Base-by-base conservation (phyloP, 2,888 invertebrate genomes). In the Phengaris alcon region DNA sequence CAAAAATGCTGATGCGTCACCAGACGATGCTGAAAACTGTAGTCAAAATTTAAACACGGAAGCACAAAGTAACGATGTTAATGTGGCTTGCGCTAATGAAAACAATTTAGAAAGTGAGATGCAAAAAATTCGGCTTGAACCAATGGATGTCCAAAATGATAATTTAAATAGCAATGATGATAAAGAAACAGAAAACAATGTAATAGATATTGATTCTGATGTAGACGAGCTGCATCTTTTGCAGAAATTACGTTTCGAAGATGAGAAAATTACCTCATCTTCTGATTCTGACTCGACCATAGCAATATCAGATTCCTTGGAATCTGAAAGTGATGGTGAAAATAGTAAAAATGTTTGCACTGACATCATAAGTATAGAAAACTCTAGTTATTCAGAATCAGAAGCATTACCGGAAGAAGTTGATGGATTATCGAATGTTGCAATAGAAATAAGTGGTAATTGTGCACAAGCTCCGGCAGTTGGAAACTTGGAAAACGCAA, bases 311-410 rank as follows among this genome's bases (percentile, higher is more conserved):
- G 92, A 91, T 78, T 85, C 88, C 6, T 77, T 86, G 22, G 86
- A 84, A 54, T 87, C 88, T 15, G 84, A 84, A 74, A 84, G 83
- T 77, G 86, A 86, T 22, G 59, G 68, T 9, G 80, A 79, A 69
- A 82, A 79, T 75, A 82, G 80, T 77, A 84, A 80, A 72, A 81
- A 79, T 51, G 64, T 70, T 35, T 48, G 74, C 0, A 82, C 82
- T 80, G 88, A 88, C 78, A 86, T 92, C 15, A 90, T 93, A 44
- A 93, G 93, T 78, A 91, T 92, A 79, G 93, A 91, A 85, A 88
- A 93, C 81, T 93, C 93, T 4, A 92, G 89, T 82, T 90, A 86
- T 78, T 91, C 92, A 15, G 92, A 91, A 82, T 84, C 86, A 7
- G 91, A 91, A 79, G 81, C 80, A 73, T 82, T 82, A 75, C 76